These are phyloP conservation scores for Otus sunia DNA, from an alignment of 2,113 vertebrate species.

Conservation along the genomic window DNA sequence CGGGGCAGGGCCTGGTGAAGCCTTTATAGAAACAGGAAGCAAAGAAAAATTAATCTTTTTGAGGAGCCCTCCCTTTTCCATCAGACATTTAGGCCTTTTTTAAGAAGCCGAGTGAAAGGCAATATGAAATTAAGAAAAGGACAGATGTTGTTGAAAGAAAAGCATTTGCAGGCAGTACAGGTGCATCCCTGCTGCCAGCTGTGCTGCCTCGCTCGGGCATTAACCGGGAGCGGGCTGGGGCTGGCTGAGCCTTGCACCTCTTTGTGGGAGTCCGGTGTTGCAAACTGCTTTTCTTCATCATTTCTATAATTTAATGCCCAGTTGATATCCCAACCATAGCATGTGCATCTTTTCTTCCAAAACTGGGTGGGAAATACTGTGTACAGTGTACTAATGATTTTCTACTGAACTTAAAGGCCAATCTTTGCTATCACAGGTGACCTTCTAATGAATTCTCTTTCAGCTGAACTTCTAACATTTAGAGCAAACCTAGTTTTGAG, in stretches of 20 bases:
- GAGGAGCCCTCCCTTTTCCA: neutral
- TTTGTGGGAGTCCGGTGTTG: accelerated
- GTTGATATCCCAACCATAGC: neutral
- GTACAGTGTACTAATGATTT: neutral
- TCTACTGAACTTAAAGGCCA: neutral
- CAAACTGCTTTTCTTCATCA: neutral
- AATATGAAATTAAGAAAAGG: neutral
- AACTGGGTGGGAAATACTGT: neutral
- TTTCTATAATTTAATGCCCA: neutral
- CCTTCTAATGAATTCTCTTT: conserved; percentile 41
- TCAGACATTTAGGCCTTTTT: neutral
- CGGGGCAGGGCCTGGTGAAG: neutral
- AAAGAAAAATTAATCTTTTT: neutral
- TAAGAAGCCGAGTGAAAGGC: neutral
- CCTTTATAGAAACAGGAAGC: neutral
- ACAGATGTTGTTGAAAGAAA: neutral
- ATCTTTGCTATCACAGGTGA: neutral
- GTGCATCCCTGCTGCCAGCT: neutral
- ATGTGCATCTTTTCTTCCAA: neutral
- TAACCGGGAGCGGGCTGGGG: neutral
- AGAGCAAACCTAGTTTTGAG: neutral
- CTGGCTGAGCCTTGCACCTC: neutral
- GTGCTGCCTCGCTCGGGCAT: neutral
- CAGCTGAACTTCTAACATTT: conserved; percentile 19
- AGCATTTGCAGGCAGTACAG: neutral